A percentile compares a stretch with the other conserved stretches of the same genome.
phyloP scores from a whole-genome alignment of 1,140 invertebrate species.

The Nylanderia fulva region DNA sequence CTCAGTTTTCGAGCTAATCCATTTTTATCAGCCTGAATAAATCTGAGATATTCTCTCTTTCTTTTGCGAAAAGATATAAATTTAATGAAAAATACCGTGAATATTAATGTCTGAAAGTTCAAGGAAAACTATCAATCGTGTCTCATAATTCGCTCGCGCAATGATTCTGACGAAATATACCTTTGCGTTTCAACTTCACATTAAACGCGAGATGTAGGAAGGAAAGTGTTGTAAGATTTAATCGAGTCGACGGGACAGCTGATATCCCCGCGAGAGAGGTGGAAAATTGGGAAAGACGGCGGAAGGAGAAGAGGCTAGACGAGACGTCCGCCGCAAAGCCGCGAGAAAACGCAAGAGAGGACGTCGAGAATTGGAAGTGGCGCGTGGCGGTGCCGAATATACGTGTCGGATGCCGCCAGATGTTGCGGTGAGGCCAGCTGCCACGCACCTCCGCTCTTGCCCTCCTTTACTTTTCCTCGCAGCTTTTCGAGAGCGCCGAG shows the following conservation, averaged over 20 bases:
- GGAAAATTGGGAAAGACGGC: conserved; percentile 56
- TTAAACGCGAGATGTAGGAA: conserved; percentile 13
- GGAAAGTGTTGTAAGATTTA: neutral
- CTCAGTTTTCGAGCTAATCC: neutral
- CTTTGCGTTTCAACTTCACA: neutral
- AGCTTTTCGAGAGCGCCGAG: conserved; percentile 70
- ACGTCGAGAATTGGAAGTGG: conserved; percentile 70
- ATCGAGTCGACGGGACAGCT: neutral
- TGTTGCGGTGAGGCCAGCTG: conserved; percentile 76
- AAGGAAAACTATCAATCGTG: neutral
- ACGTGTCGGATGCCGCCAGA: conserved; percentile 76
- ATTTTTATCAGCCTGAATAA: neutral
- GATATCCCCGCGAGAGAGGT: neutral
- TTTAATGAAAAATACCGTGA: neutral
- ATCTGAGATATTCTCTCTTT: neutral
- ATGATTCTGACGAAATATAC: neutral
- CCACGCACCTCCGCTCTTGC: conserved; percentile 65
- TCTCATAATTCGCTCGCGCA: neutral
- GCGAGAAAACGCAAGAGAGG: conserved; percentile 3
- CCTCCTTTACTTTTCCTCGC: conserved; percentile 76
- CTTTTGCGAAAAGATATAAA: neutral
- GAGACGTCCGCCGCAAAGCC: too few species aligned
- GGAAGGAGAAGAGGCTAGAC: conserved; percentile 9
- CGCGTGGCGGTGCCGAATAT: conserved; percentile 76
- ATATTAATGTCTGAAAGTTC: neutral